Percentiles rank a stretch among this genome's conserved stretches.
Evolutionary conservation across 2,888 invertebrate genomes (phyloP).

Genomic region (Osmoderma eremita): DNA sequence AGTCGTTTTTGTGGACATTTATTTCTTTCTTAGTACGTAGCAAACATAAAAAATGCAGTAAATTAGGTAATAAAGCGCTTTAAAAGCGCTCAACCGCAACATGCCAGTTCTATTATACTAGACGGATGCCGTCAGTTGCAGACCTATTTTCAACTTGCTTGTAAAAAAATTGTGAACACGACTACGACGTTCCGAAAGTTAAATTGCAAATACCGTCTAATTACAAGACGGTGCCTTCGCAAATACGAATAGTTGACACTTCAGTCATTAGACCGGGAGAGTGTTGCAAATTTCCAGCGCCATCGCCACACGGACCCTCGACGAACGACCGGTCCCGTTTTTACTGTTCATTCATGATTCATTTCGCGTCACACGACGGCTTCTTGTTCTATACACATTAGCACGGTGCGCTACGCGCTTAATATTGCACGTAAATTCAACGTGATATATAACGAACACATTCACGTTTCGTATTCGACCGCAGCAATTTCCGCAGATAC

Average conservation of each 20-base stretch:
- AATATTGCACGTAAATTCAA: constrained; percentile 33
- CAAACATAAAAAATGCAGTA: constrained; percentile 1
- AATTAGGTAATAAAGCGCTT: constrained; percentile 21
- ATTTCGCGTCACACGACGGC: constrained; percentile 14
- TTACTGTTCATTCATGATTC: constrained; percentile 31
- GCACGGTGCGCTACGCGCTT: constrained; percentile 2
- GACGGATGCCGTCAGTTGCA: constrained; percentile 20
- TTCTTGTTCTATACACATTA: constrained; percentile 10
- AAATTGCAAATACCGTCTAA: constrained; percentile 34
- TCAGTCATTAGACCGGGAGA: constrained; percentile 28
- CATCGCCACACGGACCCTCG: neutral
- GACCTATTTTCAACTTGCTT: constrained; percentile 9
- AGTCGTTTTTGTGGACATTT: neutral
- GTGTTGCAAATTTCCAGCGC: constrained; percentile 16
- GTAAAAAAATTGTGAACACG: constrained; percentile 18
- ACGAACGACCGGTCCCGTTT: constrained; percentile 10
- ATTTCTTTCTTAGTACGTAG: neutral
- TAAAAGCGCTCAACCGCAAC: constrained; percentile 11
- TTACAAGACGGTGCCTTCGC: constrained; percentile 31
- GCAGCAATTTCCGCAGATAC: constrained; percentile 9
- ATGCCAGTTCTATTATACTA: constrained; percentile 10
- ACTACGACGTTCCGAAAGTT: constrained; percentile 25
- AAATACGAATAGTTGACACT: constrained; percentile 33
- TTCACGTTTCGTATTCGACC: neutral
- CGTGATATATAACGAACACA: constrained; percentile 28